A percentile compares a stretch with the other conserved stretches of the same genome.
These are phyloP conservation scores for Diploscapter pachys DNA, from an alignment of 1,140 invertebrate genomes.

Conservation along the genomic window DNA sequence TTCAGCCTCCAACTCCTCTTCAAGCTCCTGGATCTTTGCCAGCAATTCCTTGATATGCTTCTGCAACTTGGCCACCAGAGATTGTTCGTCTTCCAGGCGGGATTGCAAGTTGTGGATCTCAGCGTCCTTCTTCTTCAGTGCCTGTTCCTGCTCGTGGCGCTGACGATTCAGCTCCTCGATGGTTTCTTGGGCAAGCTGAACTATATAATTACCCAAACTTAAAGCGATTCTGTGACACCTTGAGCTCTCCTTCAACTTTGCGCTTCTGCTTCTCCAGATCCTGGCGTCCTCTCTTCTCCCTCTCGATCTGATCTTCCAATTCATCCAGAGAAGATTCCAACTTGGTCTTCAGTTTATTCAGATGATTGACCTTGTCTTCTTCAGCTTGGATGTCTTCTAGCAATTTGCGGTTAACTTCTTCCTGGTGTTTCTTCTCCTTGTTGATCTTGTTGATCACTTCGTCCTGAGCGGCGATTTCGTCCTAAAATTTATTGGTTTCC, in stretches of 20 bases:
- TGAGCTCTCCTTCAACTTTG: constrained; percentile 89
- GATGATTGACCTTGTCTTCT: constrained; percentile 97
- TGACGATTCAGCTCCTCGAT: constrained; percentile 53
- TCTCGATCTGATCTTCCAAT: constrained; percentile 92
- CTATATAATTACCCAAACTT: not conserved
- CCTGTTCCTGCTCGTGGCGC: constrained; percentile 48
- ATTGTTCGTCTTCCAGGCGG: constrained; percentile 97
- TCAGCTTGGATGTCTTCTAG: constrained; percentile 90
- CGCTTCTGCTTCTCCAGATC: constrained; percentile 97
- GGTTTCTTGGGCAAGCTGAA: constrained; percentile 76
- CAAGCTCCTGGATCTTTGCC: constrained; percentile 73
- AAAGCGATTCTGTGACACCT: constrained; percentile 60
- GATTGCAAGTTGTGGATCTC: constrained; percentile 41
- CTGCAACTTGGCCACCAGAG: constrained; percentile 86
- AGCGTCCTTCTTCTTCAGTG: constrained; percentile 53
- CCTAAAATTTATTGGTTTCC: constrained; percentile 74
- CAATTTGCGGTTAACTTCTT: constrained; percentile 87
- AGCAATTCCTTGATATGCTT: constrained; percentile 99
- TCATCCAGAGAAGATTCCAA: constrained; percentile 90
- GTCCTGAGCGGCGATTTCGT: constrained; percentile 97
- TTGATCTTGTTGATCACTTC: constrained; percentile 98
- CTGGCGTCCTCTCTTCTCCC: constrained; percentile 93
- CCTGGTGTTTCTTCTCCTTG: constrained; percentile 95
- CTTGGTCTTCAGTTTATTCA: constrained; percentile 96
- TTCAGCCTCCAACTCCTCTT: constrained; percentile 96